These are phyloP conservation scores for Chrosomus eos DNA, from an alignment of 2,797 vertebrate species.

Conservation along the genomic window DNA sequence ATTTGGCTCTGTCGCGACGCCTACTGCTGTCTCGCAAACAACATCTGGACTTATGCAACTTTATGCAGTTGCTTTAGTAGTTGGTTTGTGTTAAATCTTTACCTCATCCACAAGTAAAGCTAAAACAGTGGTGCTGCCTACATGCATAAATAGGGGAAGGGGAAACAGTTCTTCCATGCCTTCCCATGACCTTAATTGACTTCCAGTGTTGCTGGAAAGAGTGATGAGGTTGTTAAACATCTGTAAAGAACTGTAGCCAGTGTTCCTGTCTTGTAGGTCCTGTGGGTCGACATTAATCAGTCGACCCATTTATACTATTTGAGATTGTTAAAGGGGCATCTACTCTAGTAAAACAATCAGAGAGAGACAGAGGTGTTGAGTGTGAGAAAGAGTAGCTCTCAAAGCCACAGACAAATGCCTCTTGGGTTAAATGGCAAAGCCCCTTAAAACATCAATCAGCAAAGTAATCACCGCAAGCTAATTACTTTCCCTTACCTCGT, in stretches of 20 bases:
- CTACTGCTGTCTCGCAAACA: constrained; percentile 40
- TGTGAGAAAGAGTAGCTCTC: constrained; percentile 17
- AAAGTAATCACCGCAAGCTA: constrained; percentile 40
- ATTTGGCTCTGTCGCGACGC: constrained; percentile 15
- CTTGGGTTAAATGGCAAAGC: constrained; percentile 53
- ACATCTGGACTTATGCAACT: not conserved
- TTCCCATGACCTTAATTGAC: constrained; percentile 41
- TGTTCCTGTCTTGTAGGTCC: constrained; percentile 20
- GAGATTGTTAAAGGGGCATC: not conserved
- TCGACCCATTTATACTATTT: constrained; percentile 13
- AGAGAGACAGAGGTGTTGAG: not conserved
- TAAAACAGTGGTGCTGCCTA: not conserved
- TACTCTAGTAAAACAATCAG: constrained; percentile 7
- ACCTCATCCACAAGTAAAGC: constrained; percentile 27
- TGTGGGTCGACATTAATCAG: constrained; percentile 8
- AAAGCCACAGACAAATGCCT: constrained; percentile 33
- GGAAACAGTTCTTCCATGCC: constrained; percentile 1
- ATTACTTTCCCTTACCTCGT: constrained; percentile 37
- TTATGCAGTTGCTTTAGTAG: constrained; percentile 2
- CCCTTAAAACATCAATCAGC: constrained; percentile 51
- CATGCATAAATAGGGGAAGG: not conserved
- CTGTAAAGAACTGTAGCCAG: constrained; percentile 20
- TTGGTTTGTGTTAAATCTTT: constrained; percentile 30
- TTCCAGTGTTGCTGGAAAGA: constrained; percentile 25
- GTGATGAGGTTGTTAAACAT: constrained; percentile 38